These are phyloP conservation scores for Drosophila picticornis DNA, from an alignment of 2,888 invertebrate genomes.

Conservation along the genomic window DNA sequence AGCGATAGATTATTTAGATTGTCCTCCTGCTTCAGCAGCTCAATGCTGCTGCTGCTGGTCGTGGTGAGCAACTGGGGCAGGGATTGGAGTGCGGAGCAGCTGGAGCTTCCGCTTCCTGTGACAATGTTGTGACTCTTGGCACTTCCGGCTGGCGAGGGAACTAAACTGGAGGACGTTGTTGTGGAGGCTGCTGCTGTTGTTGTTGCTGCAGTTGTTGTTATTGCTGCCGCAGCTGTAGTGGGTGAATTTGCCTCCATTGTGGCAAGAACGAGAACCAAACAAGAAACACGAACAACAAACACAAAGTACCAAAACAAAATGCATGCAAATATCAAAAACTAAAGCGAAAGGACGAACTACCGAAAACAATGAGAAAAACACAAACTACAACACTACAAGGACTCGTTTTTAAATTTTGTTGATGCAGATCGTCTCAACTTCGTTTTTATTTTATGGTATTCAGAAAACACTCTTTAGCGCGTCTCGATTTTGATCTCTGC, in stretches of 20 bases:
- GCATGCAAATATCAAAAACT: slow-evolving; percentile 64
- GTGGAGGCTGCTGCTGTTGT: slow-evolving; percentile 19
- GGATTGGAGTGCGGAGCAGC: slow-evolving; percentile 48
- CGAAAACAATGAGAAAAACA: slow-evolving; percentile 1
- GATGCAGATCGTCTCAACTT: background rate
- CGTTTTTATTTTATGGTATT: background rate
- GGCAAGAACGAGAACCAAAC: slow-evolving; percentile 10
- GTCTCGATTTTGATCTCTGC: slow-evolving; percentile 56
- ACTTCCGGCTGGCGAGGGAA: slow-evolving; percentile 54
- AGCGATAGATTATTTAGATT: slow-evolving; percentile 75
- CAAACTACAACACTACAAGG: slow-evolving; percentile 25
- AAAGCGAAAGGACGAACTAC: slow-evolving; percentile 28
- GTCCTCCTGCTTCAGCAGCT: slow-evolving; percentile 73
- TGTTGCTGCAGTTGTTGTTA: slow-evolving; percentile 48
- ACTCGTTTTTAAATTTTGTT: background rate
- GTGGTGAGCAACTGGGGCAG: slow-evolving; percentile 55
- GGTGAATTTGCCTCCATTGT: slow-evolving; percentile 64
- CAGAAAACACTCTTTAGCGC: slow-evolving; percentile 34
- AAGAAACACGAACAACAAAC: slow-evolving; percentile 26
- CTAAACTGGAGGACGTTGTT: slow-evolving; percentile 29
- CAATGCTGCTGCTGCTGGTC: slow-evolving; percentile 53
- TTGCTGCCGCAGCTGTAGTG: slow-evolving; percentile 33
- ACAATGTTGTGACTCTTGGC: slow-evolving; percentile 44
- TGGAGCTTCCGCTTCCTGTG: slow-evolving; percentile 65
- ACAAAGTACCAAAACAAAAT: slow-evolving; percentile 60